Percentiles rank a stretch among this genome's conserved stretches.
Conservation (phyloP, 2,888 invertebrate species). For the Allacma fusca region DNA sequence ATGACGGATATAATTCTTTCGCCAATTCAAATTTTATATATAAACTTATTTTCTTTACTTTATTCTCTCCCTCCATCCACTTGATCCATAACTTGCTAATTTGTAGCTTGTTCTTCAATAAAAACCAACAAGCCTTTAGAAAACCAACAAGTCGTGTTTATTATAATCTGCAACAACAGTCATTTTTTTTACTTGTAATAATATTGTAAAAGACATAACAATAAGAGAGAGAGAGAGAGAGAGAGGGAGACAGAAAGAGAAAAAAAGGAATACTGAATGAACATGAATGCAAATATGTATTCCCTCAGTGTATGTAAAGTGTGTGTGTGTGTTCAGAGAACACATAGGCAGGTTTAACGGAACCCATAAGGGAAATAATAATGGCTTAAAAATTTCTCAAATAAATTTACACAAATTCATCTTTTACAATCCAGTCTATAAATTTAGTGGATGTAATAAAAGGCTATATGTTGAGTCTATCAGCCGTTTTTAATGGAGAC, state of each 20-base stretch:
- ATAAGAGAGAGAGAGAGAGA: neutral
- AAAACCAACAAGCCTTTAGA: constrained; percentile 13
- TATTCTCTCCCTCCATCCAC: constrained; percentile 7
- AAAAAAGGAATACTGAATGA: neutral
- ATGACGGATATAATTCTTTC: constrained; percentile 16
- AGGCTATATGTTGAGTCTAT: constrained; percentile 35
- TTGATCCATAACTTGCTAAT: constrained; percentile 23
- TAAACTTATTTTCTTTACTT: neutral
- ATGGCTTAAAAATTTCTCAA: constrained; percentile 5
- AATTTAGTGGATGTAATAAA: constrained; percentile 27
- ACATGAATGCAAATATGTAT: neutral
- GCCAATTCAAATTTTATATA: constrained; percentile 22
- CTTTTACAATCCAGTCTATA: constrained; percentile 32
- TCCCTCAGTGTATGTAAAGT: neutral
- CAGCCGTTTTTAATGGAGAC: constrained; percentile 24
- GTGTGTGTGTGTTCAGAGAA: neutral
- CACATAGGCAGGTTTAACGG: neutral
- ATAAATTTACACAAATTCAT: constrained; percentile 30
- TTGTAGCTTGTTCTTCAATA: constrained; percentile 11
- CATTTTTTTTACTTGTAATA: constrained; percentile 18
- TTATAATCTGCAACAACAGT: neutral
- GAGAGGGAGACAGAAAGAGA: neutral
- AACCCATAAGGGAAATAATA: constrained; percentile 1
- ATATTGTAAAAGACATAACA: neutral
- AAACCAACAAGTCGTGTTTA: constrained; percentile 10